phyloP scores from a whole-genome alignment of 2,113 vertebrate species.

The Anguilla rostrata region DNA sequence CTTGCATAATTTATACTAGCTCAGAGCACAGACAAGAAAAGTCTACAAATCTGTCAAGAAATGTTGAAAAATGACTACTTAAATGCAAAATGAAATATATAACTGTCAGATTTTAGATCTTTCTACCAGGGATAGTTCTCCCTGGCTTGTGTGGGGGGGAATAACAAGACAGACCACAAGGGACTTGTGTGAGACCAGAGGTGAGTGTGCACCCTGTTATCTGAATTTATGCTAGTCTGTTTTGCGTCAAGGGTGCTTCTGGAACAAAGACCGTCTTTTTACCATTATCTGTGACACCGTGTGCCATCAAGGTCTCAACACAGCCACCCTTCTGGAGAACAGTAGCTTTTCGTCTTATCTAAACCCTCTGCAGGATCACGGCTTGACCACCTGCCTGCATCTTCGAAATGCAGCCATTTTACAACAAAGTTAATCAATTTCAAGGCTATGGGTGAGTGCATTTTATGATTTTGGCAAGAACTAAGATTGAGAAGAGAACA shows the following conservation, averaged over 20 bases:
- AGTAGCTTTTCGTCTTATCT: background rate
- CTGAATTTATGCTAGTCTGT: background rate
- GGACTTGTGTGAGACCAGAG: background rate
- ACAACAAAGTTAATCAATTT: background rate
- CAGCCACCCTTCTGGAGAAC: background rate
- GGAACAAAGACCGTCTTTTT: conserved; percentile 19
- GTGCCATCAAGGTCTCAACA: background rate
- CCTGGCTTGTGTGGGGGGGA: background rate
- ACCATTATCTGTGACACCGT: background rate
- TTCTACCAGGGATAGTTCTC: background rate
- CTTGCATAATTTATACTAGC: no score
- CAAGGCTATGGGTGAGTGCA: background rate
- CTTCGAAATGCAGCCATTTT: background rate
- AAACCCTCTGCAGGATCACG: background rate
- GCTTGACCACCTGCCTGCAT: background rate
- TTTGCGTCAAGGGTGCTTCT: background rate
- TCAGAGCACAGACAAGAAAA: background rate
- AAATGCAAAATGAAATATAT: background rate
- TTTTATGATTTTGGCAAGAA: background rate
- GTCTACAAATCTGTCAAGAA: background rate
- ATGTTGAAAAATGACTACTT: background rate
- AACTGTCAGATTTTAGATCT: background rate
- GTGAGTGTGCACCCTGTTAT: background rate
- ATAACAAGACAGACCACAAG: background rate
- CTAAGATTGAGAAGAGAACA: background rate